A percentile compares a stretch with the other conserved stretches of the same genome.
phyloP scores from a whole-genome alignment of 2,797 vertebrate species.

The Premnoplex brunnescens region DNA sequence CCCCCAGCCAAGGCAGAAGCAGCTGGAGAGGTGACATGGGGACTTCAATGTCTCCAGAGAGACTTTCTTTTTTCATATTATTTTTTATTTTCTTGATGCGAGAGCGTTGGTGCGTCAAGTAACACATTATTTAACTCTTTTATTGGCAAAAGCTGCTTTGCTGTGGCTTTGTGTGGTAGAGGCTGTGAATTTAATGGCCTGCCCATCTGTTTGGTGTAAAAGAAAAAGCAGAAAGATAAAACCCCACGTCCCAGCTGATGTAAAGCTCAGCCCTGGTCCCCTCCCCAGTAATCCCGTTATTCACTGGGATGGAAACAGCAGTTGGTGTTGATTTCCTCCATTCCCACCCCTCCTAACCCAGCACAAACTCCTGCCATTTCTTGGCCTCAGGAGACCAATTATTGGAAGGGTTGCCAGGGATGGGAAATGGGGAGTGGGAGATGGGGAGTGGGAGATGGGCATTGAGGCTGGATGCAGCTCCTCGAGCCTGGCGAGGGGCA shows the following conservation, averaged over 20 bases:
- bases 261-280: not conserved
- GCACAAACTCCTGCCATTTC: not conserved
- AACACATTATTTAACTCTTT: not conserved
- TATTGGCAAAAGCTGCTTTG: not conserved
- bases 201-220: not conserved
- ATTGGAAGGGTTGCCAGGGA: slow-evolving; percentile 57
- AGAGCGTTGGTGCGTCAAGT: not conserved
- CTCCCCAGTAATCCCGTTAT: slow-evolving; percentile 25
- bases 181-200: not conserved
- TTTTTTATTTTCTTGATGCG: not conserved
- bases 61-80: not conserved
- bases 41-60: not conserved
- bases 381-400: slow-evolving; percentile 72
- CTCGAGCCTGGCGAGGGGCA: not conserved
- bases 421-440: slow-evolving; percentile 2
- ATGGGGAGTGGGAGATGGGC: not conserved
- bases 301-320: slow-evolving; percentile 45
- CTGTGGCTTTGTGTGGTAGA: not conserved
- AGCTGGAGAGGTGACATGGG: not conserved
- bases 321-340: slow-evolving; percentile 11
- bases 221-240: not conserved
- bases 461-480: not conserved
- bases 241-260: not conserved
- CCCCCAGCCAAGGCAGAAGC: not conserved
- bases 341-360: slow-evolving; percentile 1